A percentile compares a stretch with the other conserved stretches of the same genome.
Evolutionary conservation across 2,113 vertebrate species (phyloP).

Genomic region (Sinocyclocheilus anophthalmus): DNA sequence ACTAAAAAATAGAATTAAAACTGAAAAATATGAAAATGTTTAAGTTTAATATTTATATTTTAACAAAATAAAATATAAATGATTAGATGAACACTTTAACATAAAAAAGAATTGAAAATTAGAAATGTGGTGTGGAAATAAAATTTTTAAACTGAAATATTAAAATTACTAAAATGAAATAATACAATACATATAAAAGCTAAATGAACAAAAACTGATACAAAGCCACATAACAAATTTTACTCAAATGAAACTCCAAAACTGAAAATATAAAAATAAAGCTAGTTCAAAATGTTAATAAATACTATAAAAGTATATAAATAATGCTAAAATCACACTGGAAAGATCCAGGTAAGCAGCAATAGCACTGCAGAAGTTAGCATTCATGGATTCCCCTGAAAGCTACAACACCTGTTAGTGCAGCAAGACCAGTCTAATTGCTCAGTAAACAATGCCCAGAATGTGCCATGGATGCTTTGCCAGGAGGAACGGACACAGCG

Average conservation of each 20-base stretch:
- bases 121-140: neutral
- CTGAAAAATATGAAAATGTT: too few species aligned
- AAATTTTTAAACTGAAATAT: neutral
- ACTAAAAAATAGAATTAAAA: too few species aligned
- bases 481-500: neutral
- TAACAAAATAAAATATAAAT: neutral
- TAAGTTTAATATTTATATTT: neutral
- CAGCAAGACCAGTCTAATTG: slow-evolving; percentile 27
- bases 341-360: neutral
- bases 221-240: neutral
- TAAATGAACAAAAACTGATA: neutral
- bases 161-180: neutral
- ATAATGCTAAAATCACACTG: neutral
- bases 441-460: slow-evolving; percentile 32
- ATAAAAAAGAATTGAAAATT: neutral
- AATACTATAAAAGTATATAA: neutral
- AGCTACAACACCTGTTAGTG: slow-evolving; percentile 3
- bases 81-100: neutral
- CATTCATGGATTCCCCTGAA: slow-evolving; percentile 15
- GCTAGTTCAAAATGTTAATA: neutral
- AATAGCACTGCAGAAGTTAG: neutral
- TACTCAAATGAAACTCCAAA: too few species aligned
- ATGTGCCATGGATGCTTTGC: slow-evolving; percentile 2
- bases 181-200: neutral
- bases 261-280: neutral